These are phyloP conservation scores for Graphium colonna DNA, from an alignment of 2,888 invertebrate species.

Conservation along the genomic window DNA sequence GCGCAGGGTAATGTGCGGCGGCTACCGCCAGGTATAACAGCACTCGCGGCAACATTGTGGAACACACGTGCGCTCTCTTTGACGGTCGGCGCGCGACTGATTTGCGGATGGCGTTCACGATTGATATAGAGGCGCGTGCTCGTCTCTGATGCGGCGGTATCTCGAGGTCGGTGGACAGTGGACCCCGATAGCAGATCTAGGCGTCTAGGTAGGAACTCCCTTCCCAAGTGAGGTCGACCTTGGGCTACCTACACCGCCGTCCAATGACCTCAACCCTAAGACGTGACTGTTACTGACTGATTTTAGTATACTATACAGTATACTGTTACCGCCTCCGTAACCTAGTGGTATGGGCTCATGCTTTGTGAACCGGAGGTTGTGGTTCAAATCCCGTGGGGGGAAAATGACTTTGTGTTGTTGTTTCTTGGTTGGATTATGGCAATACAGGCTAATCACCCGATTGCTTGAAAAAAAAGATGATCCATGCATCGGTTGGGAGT, in stretches of 20 bases:
- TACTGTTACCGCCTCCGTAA: too few relatives aligned
- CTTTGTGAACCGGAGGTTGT: too few relatives aligned
- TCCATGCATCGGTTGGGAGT: too few relatives aligned
- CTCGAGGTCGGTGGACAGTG: slow-evolving; percentile 24
- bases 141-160: not conserved
- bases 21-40: slow-evolving; percentile 34
- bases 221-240: too few relatives aligned
- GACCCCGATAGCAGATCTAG: slow-evolving; percentile 14
- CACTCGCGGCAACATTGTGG: slow-evolving; percentile 46
- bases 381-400: too few relatives aligned
- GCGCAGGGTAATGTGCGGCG: not conserved
- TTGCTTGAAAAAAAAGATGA: too few relatives aligned
- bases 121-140: slow-evolving; percentile 13
- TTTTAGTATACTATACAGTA: too few relatives aligned
- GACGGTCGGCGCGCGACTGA: slow-evolving; percentile 49
- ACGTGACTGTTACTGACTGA: too few relatives aligned
- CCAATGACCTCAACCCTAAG: not conserved
- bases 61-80: slow-evolving; percentile 53
- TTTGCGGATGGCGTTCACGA: slow-evolving; percentile 16
- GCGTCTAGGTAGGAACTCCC: not conserved
- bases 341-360: not conserved
- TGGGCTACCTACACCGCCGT: not conserved
- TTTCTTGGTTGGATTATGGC: too few relatives aligned
- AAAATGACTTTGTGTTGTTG: too few relatives aligned
- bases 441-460: too few relatives aligned